Evolutionary conservation across 2,888 invertebrate genomes (phyloP).

Genomic region (Tachystola acroxantha): DNA sequence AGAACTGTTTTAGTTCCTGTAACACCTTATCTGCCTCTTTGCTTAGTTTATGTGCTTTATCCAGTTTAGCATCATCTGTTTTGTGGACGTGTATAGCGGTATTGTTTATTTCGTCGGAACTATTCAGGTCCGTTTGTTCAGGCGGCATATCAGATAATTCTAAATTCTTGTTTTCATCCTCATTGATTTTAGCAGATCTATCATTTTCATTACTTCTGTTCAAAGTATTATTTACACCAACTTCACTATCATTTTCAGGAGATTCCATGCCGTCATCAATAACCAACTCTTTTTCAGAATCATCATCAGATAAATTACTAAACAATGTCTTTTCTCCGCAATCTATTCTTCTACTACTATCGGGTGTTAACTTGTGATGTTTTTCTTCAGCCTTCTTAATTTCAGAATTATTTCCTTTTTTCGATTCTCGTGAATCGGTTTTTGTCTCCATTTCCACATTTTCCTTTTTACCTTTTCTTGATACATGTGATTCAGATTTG

Average conservation of each 20-base stretch:
- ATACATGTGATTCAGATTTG: background rate
- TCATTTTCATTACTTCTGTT: no score
- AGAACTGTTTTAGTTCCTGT: slow-evolving; percentile 25
- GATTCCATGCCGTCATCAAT: slow-evolving; percentile 39
- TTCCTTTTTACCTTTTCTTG: slow-evolving; percentile 1
- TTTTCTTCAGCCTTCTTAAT: slow-evolving; percentile 7
- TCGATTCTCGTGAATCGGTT: background rate
- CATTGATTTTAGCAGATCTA: no score
- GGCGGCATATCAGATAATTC: background rate
- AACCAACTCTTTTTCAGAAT: slow-evolving; percentile 49
- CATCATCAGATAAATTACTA: slow-evolving; percentile 31
- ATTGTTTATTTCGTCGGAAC: slow-evolving; percentile 7
- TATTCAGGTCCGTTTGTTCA: slow-evolving; percentile 5
- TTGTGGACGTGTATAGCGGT: background rate
- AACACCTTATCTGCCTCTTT: slow-evolving; percentile 41
- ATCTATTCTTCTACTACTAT: slow-evolving; percentile 3
- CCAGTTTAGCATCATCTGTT: slow-evolving; percentile 38
- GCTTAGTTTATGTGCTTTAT: slow-evolving; percentile 52
- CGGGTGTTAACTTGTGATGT: slow-evolving; percentile 10
- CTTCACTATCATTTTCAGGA: slow-evolving; percentile 21
- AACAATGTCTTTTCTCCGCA: slow-evolving; percentile 13
- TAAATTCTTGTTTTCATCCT: background rate
- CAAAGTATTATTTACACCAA: background rate
- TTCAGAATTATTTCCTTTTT: background rate
- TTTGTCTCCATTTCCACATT: no score